Conservation (phyloP, 2,888 invertebrate species). For the Griposia aprilina region DNA sequence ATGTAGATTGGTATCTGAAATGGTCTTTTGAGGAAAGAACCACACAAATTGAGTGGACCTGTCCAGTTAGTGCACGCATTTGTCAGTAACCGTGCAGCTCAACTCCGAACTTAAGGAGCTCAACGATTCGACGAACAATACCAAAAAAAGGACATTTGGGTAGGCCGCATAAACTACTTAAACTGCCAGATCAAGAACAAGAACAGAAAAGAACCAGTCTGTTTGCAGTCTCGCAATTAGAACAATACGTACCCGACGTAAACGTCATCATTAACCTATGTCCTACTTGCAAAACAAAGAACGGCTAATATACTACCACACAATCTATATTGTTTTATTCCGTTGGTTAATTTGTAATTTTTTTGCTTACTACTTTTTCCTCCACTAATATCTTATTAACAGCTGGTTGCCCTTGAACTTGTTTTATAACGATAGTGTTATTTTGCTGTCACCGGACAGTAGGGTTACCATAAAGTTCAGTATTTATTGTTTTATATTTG, state of each 20-base stretch:
- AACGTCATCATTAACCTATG: constrained; percentile 3
- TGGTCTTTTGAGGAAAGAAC: too few species aligned
- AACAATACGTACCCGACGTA: background rate
- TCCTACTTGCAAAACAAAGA: constrained; percentile 18
- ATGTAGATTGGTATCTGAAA: too few species aligned
- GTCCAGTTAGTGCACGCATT: too few species aligned
- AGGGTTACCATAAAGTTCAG: constrained; percentile 51
- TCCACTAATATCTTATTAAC: constrained; percentile 53
- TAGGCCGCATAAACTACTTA: too few species aligned
- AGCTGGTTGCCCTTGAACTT: constrained; percentile 72
- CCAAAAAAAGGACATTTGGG: too few species aligned
- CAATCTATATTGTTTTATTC: constrained; percentile 33
- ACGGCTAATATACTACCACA: constrained; percentile 21
- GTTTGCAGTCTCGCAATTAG: background rate
- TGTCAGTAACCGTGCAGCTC: too few species aligned
- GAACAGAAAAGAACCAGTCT: too few species aligned
- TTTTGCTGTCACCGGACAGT: constrained; percentile 64
- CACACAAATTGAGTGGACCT: too few species aligned
- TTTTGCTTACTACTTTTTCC: constrained; percentile 58
- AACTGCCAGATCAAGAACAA: too few species aligned
- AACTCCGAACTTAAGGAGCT: too few species aligned
- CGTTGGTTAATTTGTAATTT: constrained; percentile 47
- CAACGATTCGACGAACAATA: too few species aligned
- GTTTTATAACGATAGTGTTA: constrained; percentile 67
- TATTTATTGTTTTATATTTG: background rate